These are phyloP conservation scores for Pipistrellus nathusii DNA, from an alignment of 2,797 vertebrate species.

Conservation along the genomic window DNA sequence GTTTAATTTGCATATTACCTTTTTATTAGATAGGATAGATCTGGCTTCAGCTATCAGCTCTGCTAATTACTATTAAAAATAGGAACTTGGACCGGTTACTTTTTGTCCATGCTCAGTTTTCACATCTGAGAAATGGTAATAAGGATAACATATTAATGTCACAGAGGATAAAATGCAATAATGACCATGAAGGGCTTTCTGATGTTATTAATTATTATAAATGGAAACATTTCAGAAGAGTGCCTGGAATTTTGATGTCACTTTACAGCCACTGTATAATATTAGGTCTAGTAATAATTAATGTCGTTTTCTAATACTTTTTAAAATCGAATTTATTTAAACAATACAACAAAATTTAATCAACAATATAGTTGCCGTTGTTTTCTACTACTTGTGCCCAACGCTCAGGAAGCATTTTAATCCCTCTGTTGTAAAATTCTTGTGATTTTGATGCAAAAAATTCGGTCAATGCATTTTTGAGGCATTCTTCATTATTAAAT, in stretches of 20 bases:
- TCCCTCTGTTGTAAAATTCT: no score
- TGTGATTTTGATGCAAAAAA: no score
- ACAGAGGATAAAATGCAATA: constrained; percentile 1
- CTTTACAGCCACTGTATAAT: background rate
- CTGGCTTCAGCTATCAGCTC: background rate
- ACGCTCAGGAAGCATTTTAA: no score
- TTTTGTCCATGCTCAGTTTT: background rate
- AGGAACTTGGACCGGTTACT: background rate
- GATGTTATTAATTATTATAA: constrained; percentile 43
- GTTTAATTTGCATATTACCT: no score
- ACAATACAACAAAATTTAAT: no score
- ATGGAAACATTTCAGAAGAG: constrained; percentile 1
- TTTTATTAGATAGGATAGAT: background rate
- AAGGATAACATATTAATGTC: background rate
- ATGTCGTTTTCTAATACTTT: no score
- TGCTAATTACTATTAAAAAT: background rate
- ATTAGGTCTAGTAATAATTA: no score
- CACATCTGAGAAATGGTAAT: constrained; percentile 16
- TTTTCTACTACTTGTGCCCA: no score
- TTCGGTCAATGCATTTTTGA: no score
- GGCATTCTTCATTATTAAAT: no score
- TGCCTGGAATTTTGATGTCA: constrained; percentile 2
- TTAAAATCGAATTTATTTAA: no score
- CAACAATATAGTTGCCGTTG: no score
- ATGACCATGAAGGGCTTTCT: background rate